These are phyloP conservation scores for Galemys pyrenaicus DNA, from an alignment of 2,113 vertebrate genomes.

Conservation along the genomic window DNA sequence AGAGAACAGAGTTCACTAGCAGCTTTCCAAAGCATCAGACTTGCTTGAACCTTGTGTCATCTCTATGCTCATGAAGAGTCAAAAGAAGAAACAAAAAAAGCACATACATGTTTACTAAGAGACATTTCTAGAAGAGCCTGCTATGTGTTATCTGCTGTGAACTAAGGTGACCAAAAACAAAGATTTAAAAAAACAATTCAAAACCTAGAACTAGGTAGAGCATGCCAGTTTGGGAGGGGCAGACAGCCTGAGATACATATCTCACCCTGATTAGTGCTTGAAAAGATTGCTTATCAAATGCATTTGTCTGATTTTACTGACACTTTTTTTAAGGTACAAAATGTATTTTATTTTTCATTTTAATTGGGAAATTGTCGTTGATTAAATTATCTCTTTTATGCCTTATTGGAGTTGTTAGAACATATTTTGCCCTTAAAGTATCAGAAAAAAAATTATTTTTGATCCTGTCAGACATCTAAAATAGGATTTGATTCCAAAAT, in stretches of 20 bases:
- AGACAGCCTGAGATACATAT: background rate
- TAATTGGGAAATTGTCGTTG: background rate
- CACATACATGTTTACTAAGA: background rate
- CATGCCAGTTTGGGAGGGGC: background rate
- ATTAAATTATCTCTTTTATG: background rate
- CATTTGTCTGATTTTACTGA: background rate
- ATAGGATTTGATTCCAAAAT: conserved; percentile 18
- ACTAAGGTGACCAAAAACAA: background rate
- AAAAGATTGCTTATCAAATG: conserved; percentile 10
- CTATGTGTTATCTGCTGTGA: background rate
- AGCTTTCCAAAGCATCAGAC: no score
- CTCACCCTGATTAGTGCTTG: background rate
- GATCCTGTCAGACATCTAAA: background rate
- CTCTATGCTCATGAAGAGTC: background rate
- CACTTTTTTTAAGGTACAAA: background rate
- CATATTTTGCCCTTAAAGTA: conserved; percentile 27
- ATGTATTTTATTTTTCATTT: conserved; percentile 30
- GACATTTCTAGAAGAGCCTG: background rate
- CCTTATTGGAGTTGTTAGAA: background rate
- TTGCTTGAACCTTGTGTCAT: background rate
- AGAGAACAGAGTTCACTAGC: no score
- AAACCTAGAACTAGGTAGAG: background rate
- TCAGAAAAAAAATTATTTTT: background rate
- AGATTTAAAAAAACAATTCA: conserved; percentile 10
- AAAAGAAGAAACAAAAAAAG: background rate